These are phyloP conservation scores for Agonopterix arenella DNA, from an alignment of 2,888 invertebrate genomes.

Conservation along the genomic window DNA sequence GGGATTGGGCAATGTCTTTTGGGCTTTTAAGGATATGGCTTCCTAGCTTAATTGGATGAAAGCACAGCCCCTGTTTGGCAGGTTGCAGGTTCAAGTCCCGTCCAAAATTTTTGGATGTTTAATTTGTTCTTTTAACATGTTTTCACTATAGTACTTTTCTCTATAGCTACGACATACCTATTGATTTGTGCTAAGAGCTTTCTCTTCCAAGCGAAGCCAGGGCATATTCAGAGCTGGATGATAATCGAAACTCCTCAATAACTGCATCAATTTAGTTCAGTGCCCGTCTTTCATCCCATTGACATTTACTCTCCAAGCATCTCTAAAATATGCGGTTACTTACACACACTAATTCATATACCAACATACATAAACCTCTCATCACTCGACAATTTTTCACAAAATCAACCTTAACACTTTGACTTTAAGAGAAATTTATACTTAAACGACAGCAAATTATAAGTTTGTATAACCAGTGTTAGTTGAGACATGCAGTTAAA, in stretches of 20 bases:
- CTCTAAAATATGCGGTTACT: constrained; percentile 61
- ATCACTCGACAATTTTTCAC: constrained; percentile 13
- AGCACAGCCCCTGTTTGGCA: no score
- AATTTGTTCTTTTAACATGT: no score
- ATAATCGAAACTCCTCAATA: constrained; percentile 37
- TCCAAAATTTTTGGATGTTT: no score
- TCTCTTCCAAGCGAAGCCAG: no score
- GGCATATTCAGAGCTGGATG: background rate
- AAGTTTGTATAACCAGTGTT: constrained; percentile 43
- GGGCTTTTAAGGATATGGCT: no score
- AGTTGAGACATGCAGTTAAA: constrained; percentile 60
- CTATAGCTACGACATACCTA: no score
- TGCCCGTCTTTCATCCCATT: constrained; percentile 67
- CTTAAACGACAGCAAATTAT: constrained; percentile 12
- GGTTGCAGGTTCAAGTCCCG: no score
- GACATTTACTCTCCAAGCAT: constrained; percentile 71
- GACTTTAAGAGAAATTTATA: constrained; percentile 24
- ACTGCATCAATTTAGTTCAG: constrained; percentile 65
- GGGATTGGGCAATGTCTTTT: no score
- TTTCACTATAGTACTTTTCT: no score
- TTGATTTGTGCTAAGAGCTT: no score
- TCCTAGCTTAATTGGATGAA: no score
- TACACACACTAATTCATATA: constrained; percentile 58
- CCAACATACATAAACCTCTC: constrained; percentile 21
- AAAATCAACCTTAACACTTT: constrained; percentile 32